Evolutionary conservation across 2,113 vertebrate genomes (phyloP).

Genomic region (Bucco capensis): DNA sequence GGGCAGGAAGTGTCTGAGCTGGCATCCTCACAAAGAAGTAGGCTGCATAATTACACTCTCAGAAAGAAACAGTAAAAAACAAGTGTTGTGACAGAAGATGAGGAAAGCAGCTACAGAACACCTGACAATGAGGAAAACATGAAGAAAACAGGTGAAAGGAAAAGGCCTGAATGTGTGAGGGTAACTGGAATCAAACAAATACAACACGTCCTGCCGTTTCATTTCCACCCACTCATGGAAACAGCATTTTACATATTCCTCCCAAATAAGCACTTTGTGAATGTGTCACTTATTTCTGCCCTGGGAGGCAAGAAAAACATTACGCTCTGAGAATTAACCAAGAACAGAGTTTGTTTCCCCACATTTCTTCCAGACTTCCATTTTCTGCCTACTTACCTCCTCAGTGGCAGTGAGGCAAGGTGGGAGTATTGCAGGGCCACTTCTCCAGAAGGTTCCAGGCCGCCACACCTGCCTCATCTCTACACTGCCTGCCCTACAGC

Average conservation of each 20-base stretch:
- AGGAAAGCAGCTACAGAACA: background rate
- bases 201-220: background rate
- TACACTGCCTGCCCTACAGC: accelerated
- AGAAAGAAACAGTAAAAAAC: background rate
- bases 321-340: background rate
- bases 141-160: background rate
- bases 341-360: background rate
- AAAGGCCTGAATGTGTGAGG: background rate
- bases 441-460: background rate
- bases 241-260: background rate
- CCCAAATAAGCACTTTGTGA: background rate
- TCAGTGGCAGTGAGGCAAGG: accelerated
- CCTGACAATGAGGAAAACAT: background rate
- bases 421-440: accelerated
- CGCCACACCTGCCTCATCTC: accelerated
- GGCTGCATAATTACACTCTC: background rate
- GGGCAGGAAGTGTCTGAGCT: background rate
- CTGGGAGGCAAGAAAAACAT: background rate
- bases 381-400: background rate
- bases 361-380: background rate
- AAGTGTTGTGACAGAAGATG: background rate
- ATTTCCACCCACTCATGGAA: background rate
- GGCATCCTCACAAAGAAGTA: background rate
- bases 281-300: slow-evolving; percentile 12
- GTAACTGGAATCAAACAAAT: background rate